A percentile compares a stretch with the other conserved stretches of the same genome.
Conservation (phyloP, 2,888 invertebrate species). For the Acheta domesticus region DNA sequence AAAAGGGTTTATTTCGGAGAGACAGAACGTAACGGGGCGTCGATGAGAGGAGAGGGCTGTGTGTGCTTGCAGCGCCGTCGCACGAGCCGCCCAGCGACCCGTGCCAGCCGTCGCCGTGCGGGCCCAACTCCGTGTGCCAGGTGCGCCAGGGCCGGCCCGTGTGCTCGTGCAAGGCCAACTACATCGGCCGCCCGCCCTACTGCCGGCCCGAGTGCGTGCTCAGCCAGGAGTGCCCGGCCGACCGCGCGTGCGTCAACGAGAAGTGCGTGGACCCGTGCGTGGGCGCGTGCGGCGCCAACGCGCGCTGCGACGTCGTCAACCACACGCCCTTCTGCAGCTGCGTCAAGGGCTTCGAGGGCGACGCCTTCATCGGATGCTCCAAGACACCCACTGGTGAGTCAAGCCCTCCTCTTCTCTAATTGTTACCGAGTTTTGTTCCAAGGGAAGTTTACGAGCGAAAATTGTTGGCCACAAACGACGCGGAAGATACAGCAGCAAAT, state of each 20-base stretch:
- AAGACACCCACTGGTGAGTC: conserved; percentile 51
- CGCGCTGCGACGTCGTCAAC: conserved; percentile 72
- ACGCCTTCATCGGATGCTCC: conserved; percentile 78
- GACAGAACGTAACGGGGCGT: no score
- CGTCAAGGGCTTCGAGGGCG: conserved; percentile 71
- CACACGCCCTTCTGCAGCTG: conserved; percentile 81
- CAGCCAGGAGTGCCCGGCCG: conserved; percentile 74
- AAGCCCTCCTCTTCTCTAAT: no score
- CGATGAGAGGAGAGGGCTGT: no score
- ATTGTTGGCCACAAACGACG: no score
- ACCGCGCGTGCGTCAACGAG: conserved; percentile 76
- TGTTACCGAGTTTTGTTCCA: no score
- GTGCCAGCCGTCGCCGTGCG: conserved; percentile 60
- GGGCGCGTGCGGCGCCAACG: conserved; percentile 73
- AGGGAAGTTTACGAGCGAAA: no score
- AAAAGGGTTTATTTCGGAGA: no score
- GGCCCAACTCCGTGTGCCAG: conserved; percentile 80
- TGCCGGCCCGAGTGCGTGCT: conserved; percentile 80
- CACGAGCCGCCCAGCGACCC: conserved; percentile 45
- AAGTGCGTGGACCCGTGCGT: conserved; percentile 80
- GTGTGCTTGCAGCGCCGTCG: no score
- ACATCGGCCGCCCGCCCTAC: conserved; percentile 75
- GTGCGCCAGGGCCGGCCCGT: conserved; percentile 73
- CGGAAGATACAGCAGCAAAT: no score
- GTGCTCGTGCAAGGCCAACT: conserved; percentile 75